Base-by-base conservation (phyloP, 1,140 invertebrate genomes). In the Aporrectodea caliginosa region DNA sequence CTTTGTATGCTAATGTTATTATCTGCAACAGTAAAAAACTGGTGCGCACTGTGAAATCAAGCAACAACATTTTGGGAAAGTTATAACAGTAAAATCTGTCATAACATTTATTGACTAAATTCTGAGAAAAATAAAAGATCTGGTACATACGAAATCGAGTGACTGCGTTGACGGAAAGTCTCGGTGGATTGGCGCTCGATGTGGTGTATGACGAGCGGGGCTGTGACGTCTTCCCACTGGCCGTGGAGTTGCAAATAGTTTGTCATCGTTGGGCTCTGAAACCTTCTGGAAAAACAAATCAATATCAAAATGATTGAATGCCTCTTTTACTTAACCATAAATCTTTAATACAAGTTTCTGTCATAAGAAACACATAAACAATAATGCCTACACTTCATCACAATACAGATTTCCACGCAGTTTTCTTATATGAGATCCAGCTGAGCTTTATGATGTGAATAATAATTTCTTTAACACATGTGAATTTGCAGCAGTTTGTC, bases 91-190 rank as follows among this genome's bases (percentile, higher is more conserved):
- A 6, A 58, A 58, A n/a, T n/a, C n/a, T n/a, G n/a, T n/a, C n/a
- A n/a, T n/a, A n/a, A n/a, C n/a, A n/a, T n/a, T 71, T 71, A 71
- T 71, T 16, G 32, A 16, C 29, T 22, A 30, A 14, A 71, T 6
- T 71, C 2, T 6, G 29, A 2, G 1, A 74, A 31, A n/a, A 74
- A 31, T 16, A 30, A 6, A 29, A 1, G 16, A 1, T 74, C 1
- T 6, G 1, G 16, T 1, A 74, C 73, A 30, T 34, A 74, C 73
- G 14, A 74, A 74, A 31, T 74, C 34, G 31, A 74, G 29, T 12
- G 73, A 74, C 73, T 74, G 73, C 73, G 33, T 33, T 0, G 73
- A 74, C 22, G 73, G 73, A 30, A 74, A 74, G 73, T 74, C 73
- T 30, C 16, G 29, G 73, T 33, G 31, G 29, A 74, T n/a, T 6